A percentile compares a stretch with the other conserved stretches of the same genome.
phyloP scores from a whole-genome alignment of 2,797 vertebrate genomes.

The Aplochiton taeniatus region DNA sequence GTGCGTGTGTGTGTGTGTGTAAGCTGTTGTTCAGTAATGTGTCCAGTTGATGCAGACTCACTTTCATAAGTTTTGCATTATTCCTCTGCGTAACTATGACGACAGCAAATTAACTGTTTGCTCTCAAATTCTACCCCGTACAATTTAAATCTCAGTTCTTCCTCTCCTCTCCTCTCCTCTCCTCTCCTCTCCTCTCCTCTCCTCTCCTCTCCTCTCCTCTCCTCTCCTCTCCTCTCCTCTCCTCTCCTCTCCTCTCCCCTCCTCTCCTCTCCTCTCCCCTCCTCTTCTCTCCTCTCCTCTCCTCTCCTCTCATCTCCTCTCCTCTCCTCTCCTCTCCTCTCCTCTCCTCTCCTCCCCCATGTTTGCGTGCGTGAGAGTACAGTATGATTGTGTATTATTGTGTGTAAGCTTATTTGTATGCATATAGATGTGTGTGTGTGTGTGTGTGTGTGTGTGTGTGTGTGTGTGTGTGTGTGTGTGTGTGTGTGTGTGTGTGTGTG shows the following conservation, averaged over 20 bases:
- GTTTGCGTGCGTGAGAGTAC: neutral
- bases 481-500: slow-evolving; percentile 11
- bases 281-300: slow-evolving; percentile 1
- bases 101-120: slow-evolving; percentile 21
- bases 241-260: neutral
- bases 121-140: neutral
- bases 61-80: slow-evolving; percentile 20
- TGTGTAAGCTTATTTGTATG: neutral
- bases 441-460: slow-evolving; percentile 7
- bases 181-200: slow-evolving; percentile 9
- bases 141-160: neutral
- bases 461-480: neutral
- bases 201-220: neutral
- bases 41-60: slow-evolving; percentile 21
- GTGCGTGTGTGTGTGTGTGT: slow-evolving; percentile 1
- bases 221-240: neutral
- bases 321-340: neutral
- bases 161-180: neutral
- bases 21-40: slow-evolving; percentile 3
- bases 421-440: neutral
- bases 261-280: slow-evolving; percentile 6
- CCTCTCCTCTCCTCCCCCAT: neutral
- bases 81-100: slow-evolving; percentile 30
- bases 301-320: neutral
- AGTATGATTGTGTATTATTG: neutral